Evolutionary conservation across 2,797 vertebrate species (phyloP), one percentile per base, ranked within the genome.

Genomic region (Pelobates cultripes): DNA sequence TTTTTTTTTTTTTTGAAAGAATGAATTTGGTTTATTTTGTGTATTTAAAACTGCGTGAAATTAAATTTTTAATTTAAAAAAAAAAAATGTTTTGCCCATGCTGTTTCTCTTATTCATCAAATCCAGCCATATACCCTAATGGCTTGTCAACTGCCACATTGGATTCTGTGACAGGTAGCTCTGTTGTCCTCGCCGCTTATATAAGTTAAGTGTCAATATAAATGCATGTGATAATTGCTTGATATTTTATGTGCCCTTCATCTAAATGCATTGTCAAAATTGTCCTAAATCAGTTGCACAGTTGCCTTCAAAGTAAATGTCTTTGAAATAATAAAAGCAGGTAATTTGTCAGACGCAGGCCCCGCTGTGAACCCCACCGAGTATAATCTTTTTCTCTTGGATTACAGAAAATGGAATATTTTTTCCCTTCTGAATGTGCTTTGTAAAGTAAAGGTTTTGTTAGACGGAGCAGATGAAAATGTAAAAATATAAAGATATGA

Each of bases 291-390:
- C 64, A 79, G 43, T 78, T 86, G 41, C 64, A 61, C 44, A 86
- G 55, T 86, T 88, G 88, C 87, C 75, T 69, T 87, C 77, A 82
- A 83, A 83, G 86, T 71, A 87, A 85, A 74, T 85, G 51, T 83
- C 77, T 80, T 64, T 79, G 76, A 70, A 69, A 17, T 88, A 87
- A 86, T 82, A 75, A 81, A 87, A 85, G 83, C 64, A n/a, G 74
- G 86, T 82, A 81, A 68, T 78, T 86, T 85, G 81, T 87, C 51
- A 2, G 75, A 73, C 80, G 68, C 66, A 75, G 0, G 53, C 42
- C 79, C 66, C 47, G 75, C 17, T 68, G 82, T 84, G 80, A 78
- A 80, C 79, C 66, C 70, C 51, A 40, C 67, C 81, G 78, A 86
- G n/a, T 86, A 80, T 87, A 81, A 78, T 66, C 47, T 84, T 60